Percentiles rank a stretch among this genome's conserved stretches.
These are phyloP conservation scores for Lagopus muta DNA, from an alignment of 2,113 vertebrate genomes.

Conservation along the genomic window DNA sequence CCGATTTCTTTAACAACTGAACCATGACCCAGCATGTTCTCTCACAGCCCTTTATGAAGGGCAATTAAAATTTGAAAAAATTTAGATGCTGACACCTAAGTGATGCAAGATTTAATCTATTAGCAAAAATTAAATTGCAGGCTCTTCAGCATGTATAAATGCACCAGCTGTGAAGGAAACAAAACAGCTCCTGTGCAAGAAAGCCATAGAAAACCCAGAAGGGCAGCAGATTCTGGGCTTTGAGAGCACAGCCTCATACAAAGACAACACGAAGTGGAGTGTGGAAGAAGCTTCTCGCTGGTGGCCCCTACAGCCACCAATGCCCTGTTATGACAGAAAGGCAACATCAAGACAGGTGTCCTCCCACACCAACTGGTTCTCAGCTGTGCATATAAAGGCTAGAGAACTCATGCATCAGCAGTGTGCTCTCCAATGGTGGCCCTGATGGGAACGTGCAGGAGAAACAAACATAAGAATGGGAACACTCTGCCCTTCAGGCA, in stretches of 20 bases:
- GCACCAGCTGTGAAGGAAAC: background rate
- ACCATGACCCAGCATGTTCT: background rate
- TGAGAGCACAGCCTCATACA: background rate
- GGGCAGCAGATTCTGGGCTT: background rate
- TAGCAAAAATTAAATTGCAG: background rate
- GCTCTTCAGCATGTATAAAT: background rate
- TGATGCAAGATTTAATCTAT: background rate
- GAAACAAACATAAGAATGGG: background rate
- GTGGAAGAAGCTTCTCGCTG: background rate
- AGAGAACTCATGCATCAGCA: background rate
- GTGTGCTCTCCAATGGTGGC: background rate
- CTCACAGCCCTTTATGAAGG: background rate
- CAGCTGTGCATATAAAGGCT: background rate
- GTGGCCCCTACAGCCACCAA: background rate
- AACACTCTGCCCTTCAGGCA: background rate
- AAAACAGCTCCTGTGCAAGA: background rate
- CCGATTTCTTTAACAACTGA: background rate
- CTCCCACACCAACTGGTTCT: too few relatives aligned
- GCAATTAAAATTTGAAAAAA: background rate
- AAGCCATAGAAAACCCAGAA: background rate
- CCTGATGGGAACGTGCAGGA: background rate
- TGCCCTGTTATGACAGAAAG: background rate
- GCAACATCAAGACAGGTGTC: background rate
- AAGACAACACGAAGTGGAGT: background rate
- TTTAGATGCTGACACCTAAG: background rate